Evolutionary conservation across 2,797 vertebrate species (phyloP).

Genomic region (Acestrorhynchus altus): DNA sequence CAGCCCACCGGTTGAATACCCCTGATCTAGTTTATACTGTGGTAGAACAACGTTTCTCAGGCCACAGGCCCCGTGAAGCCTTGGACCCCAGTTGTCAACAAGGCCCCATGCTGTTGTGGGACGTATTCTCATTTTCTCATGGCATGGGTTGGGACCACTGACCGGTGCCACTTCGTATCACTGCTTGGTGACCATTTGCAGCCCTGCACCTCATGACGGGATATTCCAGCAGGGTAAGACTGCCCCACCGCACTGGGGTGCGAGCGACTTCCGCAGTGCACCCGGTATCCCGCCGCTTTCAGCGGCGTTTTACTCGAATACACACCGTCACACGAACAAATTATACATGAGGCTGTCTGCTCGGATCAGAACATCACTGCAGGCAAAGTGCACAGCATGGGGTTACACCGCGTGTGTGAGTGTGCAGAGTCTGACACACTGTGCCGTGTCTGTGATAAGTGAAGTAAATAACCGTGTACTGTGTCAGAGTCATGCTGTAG

Average conservation of each 20-base stretch:
- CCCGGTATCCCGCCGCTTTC: not conserved
- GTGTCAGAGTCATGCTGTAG: not conserved
- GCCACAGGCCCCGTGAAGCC: no score
- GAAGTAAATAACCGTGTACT: not conserved
- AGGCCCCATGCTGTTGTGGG: no score
- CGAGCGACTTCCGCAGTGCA: not conserved
- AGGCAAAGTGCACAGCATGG: not conserved
- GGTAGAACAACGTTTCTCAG: no score
- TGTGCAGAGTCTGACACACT: not conserved
- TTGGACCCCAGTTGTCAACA: no score
- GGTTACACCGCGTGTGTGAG: conserved; percentile 21
- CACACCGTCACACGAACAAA: conserved; percentile 9
- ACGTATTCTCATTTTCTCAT: no score
- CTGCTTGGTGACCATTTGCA: no score
- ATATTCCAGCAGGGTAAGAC: not conserved
- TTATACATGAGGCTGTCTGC: conserved; percentile 33
- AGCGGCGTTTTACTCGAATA: not conserved
- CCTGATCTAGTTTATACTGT: no score
- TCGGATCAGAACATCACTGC: conserved; percentile 14
- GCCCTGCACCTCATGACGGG: no score
- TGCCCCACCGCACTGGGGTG: not conserved
- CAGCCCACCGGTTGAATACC: no score
- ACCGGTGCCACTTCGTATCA: no score
- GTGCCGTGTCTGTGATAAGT: not conserved
- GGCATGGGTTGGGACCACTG: no score